These are phyloP conservation scores for Oncorhynchus masou DNA, from an alignment of 2,113 vertebrate genomes.

Conservation along the genomic window DNA sequence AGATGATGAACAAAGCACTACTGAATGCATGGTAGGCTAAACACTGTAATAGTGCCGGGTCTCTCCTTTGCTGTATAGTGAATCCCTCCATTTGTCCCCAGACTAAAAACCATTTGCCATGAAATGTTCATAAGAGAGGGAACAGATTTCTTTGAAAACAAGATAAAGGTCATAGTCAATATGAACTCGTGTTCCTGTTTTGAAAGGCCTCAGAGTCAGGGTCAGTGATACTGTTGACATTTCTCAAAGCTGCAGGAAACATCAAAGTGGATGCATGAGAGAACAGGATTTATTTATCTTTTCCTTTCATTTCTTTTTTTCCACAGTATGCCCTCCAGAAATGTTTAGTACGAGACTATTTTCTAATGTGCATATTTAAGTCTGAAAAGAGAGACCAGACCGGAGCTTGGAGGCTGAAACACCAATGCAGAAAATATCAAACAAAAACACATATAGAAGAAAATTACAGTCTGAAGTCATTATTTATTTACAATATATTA, in stretches of 20 bases:
- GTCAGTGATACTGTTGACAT: conserved; percentile 2
- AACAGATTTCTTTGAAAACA: neutral
- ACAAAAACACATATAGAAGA: conserved; percentile 8
- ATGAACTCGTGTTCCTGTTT: neutral
- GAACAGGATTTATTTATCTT: conserved; percentile 2
- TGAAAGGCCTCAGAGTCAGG: conserved; percentile 2
- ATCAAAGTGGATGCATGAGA: conserved; percentile 2
- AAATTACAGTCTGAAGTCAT: conserved; percentile 32
- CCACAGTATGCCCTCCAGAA: conserved; percentile 6
- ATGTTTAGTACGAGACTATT: neutral
- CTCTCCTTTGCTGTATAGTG: neutral
- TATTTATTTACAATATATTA: conserved; percentile 82
- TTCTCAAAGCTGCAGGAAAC: conserved; percentile 20
- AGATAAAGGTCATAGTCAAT: neutral
- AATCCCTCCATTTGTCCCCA: neutral
- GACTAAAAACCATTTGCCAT: neutral
- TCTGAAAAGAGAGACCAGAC: neutral
- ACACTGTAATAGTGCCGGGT: neutral
- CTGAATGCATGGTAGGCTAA: neutral
- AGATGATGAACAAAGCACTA: too few species aligned
- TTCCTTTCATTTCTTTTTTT: neutral
- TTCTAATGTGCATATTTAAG: conserved; percentile 2
- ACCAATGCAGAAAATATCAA: conserved; percentile 47
- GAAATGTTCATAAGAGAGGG: neutral
- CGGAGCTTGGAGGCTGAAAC: neutral